Conservation (phyloP, 92 coral and sea anemone genomes). For the Actinernus sp. region DNA sequence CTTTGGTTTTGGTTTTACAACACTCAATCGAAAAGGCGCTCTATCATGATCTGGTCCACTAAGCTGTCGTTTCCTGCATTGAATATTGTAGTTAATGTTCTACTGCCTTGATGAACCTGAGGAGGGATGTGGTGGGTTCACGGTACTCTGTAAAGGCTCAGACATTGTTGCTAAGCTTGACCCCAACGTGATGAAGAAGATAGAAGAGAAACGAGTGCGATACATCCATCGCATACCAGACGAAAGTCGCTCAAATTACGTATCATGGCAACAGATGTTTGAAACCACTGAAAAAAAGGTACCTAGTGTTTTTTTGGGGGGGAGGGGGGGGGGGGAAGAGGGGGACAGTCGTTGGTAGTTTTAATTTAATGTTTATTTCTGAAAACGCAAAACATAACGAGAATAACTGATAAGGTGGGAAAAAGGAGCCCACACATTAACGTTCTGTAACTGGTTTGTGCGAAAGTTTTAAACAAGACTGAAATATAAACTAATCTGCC, state of each 20-base stretch:
- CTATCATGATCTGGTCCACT: neutral
- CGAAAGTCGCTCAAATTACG: slow-evolving; percentile 39
- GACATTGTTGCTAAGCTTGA: slow-evolving; percentile 42
- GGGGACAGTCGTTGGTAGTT: too few relatives aligned
- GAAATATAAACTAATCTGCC: too few relatives aligned
- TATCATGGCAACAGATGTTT: slow-evolving; percentile 73
- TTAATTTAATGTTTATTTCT: too few relatives aligned
- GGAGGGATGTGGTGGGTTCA: slow-evolving; percentile 71
- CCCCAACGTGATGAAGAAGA: slow-evolving; percentile 37
- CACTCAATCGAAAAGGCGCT: too few relatives aligned
- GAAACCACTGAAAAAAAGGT: slow-evolving; percentile 65
- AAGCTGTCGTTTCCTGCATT: neutral
- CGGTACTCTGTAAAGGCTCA: slow-evolving; percentile 52
- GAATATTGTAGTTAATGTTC: slow-evolving; percentile 40
- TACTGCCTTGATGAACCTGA: slow-evolving; percentile 64
- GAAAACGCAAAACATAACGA: too few relatives aligned
- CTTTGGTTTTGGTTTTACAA: too few relatives aligned
- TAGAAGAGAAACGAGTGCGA: slow-evolving; percentile 52
- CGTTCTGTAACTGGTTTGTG: too few relatives aligned
- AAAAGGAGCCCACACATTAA: too few relatives aligned
- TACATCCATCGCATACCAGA: slow-evolving; percentile 59
- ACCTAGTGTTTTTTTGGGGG: too few relatives aligned
- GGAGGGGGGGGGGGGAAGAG: too few relatives aligned
- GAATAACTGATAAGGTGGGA: too few relatives aligned
- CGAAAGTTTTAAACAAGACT: too few relatives aligned